Evolutionary conservation across 1,140 invertebrate genomes (phyloP), one percentile per base, ranked within the genome.

Genomic region (Drosophila sucinea): DNA sequence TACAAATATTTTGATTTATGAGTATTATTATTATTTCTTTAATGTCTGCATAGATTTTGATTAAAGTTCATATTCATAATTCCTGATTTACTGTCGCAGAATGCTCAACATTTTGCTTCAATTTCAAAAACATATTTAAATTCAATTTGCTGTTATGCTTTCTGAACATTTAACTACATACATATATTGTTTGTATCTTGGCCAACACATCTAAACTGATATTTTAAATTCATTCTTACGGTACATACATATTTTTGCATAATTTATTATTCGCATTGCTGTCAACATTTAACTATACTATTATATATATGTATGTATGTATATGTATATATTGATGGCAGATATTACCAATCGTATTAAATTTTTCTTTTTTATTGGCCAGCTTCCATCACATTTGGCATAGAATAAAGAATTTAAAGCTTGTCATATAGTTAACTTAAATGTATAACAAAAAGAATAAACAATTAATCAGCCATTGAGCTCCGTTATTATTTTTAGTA

Each of bases 151-250:
- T 10, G 38, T 47, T 47, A 47, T 33, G 25, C 5, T 63, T 44
- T 57, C 10, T 29, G 58, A 85, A 85, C 81, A 81, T 62, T 85
- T 73, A 85, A 56, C 81, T 85, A 81, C 77, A 30, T 38, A 63
- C 25, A 35, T 17, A 30, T 57, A 4, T 27, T 23, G 7, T 27
- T 10, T 51, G 8, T 51, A 51, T 8, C 25, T 51, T 17, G 3
- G 23, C 44, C 44, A 62, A 57, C 30, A 35, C 38, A 38, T 60
- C 35, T 76, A 76, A 51, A 76, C 62, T 64, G 65, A 76, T 55
- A 55, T 44, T 56, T 25, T 29, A 57, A 57, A 57, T 57, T 32
- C 7, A 25, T 55, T 76, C 44, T 47, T 23, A 47, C 17, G 5
- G 17, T 57, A 27, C 35, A 23, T 55, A 35, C 35, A 70, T 25